Percentiles rank a stretch among this genome's conserved stretches.
These are phyloP conservation scores for Pterobdella sp. DNA, from an alignment of 2,888 invertebrate genomes.

Conservation along the genomic window DNA sequence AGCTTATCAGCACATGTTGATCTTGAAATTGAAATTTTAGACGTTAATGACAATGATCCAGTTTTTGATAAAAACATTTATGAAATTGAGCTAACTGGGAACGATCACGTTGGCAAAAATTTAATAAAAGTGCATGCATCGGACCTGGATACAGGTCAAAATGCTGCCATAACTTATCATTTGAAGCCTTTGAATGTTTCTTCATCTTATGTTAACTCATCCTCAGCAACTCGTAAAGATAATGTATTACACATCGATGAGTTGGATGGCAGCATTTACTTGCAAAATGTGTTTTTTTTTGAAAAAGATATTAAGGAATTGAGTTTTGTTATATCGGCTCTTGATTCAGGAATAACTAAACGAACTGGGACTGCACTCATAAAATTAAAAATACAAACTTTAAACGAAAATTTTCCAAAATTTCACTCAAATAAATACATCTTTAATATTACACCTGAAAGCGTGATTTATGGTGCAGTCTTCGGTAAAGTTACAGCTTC, in stretches of 20 bases:
- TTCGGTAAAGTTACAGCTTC: conserved; percentile 16
- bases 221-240: neutral
- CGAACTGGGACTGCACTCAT: conserved; percentile 20
- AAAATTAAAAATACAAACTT: conserved; percentile 6
- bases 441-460: neutral
- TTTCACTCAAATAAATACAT: conserved; percentile 11
- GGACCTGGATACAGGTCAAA: conserved; percentile 71
- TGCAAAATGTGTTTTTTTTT: neutral
- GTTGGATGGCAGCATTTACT: conserved; percentile 21
- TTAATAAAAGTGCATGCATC: conserved; percentile 63
- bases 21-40: conserved; percentile 33
- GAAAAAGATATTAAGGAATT: conserved; percentile 12
- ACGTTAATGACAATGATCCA: conserved; percentile 36
- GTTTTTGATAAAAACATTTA: conserved; percentile 54
- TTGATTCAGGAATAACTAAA: conserved; percentile 23
- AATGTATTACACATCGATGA: conserved; percentile 11
- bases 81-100: conserved; percentile 58
- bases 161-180: conserved; percentile 74
- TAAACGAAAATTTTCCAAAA: conserved; percentile 17
- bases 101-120: conserved; percentile 60
- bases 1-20: conserved; percentile 19
- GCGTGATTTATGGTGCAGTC: neutral
- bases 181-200: conserved; percentile 54
- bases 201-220: neutral
- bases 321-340: neutral